A percentile compares a stretch with the other conserved stretches of the same genome.
Conservation (phyloP, 2,113 vertebrate species). For the Cacatua alba region DNA sequence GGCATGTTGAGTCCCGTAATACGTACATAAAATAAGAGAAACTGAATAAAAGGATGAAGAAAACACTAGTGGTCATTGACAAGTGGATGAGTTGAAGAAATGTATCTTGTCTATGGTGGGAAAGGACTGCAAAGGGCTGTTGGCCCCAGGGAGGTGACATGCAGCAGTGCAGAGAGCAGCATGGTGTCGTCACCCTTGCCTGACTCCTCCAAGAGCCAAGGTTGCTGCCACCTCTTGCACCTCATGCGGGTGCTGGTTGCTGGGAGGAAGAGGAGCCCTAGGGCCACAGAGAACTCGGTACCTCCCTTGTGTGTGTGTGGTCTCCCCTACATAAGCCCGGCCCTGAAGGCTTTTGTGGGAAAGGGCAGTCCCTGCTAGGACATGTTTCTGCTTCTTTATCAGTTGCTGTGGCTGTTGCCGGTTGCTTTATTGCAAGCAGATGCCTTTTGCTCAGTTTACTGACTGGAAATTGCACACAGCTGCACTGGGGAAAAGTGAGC, state of each 20-base stretch:
- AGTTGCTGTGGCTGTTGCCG: neutral
- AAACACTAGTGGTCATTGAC: neutral
- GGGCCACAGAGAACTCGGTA: neutral
- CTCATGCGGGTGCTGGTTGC: neutral
- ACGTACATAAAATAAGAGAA: neutral
- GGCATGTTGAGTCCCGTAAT: neutral
- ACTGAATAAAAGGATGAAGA: neutral
- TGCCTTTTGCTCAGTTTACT: conserved; percentile 37
- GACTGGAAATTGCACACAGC: conserved; percentile 44
- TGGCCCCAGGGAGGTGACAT: neutral
- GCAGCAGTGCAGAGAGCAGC: neutral
- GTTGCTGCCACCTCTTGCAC: neutral
- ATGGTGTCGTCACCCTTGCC: rapidly evolving
- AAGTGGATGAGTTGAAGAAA: neutral
- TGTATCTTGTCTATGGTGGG: neutral
- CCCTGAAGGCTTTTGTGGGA: neutral
- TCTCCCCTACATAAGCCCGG: neutral
- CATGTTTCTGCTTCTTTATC: conserved; percentile 50
- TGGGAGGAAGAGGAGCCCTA: conserved; percentile 11
- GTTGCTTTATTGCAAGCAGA: conserved; percentile 32
- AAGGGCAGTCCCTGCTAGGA: conserved; percentile 23
- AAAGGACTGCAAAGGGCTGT: neutral
- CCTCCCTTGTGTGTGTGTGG: conserved; percentile 52
- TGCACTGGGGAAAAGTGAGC: neutral
- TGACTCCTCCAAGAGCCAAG: neutral